Evolutionary conservation across 2,888 invertebrate species (phyloP), one percentile per base, ranked within the genome.

Genomic region (Nomada fabriciana): DNA sequence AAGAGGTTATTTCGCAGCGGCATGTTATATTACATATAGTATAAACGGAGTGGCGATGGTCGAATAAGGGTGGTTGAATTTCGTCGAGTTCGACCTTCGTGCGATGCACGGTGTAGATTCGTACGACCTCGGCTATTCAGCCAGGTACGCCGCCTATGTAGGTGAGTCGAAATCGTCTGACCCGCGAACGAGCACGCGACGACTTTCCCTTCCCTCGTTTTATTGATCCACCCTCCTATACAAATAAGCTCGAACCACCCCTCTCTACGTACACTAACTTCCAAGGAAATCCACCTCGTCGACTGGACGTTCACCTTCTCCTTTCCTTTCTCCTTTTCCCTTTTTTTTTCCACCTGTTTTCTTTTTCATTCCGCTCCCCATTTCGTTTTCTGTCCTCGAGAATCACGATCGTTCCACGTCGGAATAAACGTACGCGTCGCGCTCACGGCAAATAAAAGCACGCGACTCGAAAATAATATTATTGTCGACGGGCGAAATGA

Each of bases 151-250:
- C 76, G 83, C 67, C 69, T 88, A 84, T 83, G 84, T 86, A 86
- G 90, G 89, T 89, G 87, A 90, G 89, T 85, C 85, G 87, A 87
- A 89, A 90, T 88, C 88, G 90, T 88, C 90, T 87, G 90, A 92
- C 90, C 87, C 89, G 86, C 81, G 88, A 89, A 85, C 82, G 87
- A 89, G 90, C 93, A 92, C 91, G 93, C 92, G 90, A 93, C 90
- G 91, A 91, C 87, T 83, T 87, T 88, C 80, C 86, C 92, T 91
- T 92, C 92, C 93, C 92, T 92, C 90, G 90, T 92, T 93, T 91
- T 93, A 93, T 93, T 90, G 93, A 93, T 93, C 93, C 91, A 81
- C 88, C 90, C 87, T 90, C 88, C 91, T 90, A 89, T 92, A 92
- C 92, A 92, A 92, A 93, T 92, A 92, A 92, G 92, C 89, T 88